A percentile compares a stretch with the other conserved stretches of the same genome.
phyloP scores from a whole-genome alignment of 2,888 invertebrate genomes.

The Phengaris arion region DNA sequence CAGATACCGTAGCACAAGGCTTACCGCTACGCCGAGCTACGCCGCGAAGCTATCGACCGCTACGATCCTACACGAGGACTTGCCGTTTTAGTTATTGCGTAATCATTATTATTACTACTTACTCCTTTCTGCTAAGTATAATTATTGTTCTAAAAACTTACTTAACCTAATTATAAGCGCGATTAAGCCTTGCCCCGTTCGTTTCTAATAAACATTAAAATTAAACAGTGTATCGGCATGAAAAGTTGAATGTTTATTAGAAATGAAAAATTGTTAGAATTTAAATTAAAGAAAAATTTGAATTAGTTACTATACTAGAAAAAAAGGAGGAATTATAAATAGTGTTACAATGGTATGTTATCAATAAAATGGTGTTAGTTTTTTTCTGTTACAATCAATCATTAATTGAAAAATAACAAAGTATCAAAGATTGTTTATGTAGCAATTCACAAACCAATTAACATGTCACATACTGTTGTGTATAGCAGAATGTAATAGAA shows the following conservation, averaged over 20 bases:
- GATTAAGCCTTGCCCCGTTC: slow-evolving; percentile 10
- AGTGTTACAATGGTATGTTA: no score
- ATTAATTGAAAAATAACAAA: background rate
- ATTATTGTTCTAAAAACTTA: slow-evolving; percentile 1
- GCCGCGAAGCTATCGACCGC: slow-evolving; percentile 11
- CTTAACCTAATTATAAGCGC: slow-evolving; percentile 13
- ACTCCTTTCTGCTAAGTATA: slow-evolving; percentile 1
- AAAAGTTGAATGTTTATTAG: background rate
- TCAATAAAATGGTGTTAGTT: no score
- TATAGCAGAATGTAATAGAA: background rate
- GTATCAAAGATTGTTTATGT: background rate
- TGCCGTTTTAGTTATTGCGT: background rate
- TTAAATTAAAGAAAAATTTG: background rate
- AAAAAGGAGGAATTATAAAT: no score
- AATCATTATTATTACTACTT: background rate
- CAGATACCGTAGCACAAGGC: slow-evolving; percentile 12
- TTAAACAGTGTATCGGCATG: slow-evolving; percentile 14
- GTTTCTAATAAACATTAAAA: slow-evolving; percentile 17
- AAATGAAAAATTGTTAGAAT: background rate
- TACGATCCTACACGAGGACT: background rate
- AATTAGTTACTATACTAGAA: no score
- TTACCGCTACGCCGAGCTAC: slow-evolving; percentile 3
- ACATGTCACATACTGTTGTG: background rate
- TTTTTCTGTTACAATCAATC: no score
- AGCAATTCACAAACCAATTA: background rate